These are phyloP conservation scores for Zingel zingel DNA, from an alignment of 2,113 vertebrate species.

Conservation along the genomic window DNA sequence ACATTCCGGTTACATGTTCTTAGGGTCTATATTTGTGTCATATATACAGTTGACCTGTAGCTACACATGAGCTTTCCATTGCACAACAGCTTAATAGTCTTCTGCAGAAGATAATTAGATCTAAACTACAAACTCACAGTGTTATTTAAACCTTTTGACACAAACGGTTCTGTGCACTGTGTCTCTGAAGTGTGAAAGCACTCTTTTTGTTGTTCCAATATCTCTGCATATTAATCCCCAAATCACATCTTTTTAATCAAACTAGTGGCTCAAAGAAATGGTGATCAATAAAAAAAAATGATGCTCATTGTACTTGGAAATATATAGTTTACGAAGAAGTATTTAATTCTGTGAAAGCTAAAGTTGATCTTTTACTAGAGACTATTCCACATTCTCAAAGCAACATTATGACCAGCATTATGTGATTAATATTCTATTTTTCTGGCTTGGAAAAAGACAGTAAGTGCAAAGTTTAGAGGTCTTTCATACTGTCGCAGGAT, in stretches of 20 bases:
- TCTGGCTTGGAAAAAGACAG: conserved; percentile 10
- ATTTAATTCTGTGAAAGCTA: not conserved
- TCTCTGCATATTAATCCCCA: not conserved
- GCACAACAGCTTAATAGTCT: not conserved
- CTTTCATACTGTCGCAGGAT: not conserved
- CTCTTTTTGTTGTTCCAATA: conserved; percentile 5
- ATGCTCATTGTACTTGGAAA: not conserved
- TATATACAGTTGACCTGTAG: not conserved
- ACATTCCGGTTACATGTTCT: conserved; percentile 25
- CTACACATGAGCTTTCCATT: not conserved
- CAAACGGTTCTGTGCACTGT: conserved; percentile 15
- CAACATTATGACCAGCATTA: conserved; percentile 14
- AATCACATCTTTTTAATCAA: not conserved
- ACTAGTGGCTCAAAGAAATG: not conserved
- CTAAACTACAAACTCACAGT: not conserved
- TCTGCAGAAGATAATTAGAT: not conserved
- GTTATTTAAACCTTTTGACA: conserved; percentile 14
- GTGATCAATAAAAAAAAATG: no score
- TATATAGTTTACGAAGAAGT: not conserved
- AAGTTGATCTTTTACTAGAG: not conserved
- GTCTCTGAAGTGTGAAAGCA: not conserved
- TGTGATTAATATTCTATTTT: conserved; percentile 13
- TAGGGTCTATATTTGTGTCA: conserved; percentile 7
- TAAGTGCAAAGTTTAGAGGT: conserved; percentile 40
- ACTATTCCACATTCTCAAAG: not conserved